phyloP scores from a whole-genome alignment of 2,888 invertebrate genomes.

The Euzophera pinguis region DNA sequence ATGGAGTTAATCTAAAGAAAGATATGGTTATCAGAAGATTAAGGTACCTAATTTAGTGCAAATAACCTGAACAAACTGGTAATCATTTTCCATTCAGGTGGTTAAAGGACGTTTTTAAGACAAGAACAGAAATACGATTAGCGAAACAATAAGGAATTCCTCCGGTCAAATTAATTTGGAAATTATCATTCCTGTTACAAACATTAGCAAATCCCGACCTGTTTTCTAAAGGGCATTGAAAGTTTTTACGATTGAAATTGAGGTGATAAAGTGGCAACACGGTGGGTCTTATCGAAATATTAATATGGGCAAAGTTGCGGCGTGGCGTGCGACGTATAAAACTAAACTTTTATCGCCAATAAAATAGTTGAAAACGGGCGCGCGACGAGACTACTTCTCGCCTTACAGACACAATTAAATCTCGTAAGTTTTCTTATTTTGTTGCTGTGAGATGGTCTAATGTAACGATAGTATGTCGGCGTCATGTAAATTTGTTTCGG shows the following conservation, averaged over 20 bases:
- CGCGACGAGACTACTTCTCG: neutral
- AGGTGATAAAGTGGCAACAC: conserved; percentile 11
- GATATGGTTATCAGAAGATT: no score
- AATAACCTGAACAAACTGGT: no score
- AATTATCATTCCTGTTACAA: neutral
- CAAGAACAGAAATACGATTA: no score
- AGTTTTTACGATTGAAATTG: conserved; percentile 14
- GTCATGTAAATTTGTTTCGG: neutral
- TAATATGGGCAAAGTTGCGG: conserved; percentile 12
- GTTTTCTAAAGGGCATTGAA: neutral
- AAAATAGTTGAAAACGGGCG: conserved; percentile 8
- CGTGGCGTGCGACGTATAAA: conserved; percentile 5
- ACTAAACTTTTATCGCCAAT: conserved; percentile 7
- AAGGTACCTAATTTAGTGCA: no score
- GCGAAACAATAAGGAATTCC: no score
- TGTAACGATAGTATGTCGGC: neutral
- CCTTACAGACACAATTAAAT: conserved; percentile 1
- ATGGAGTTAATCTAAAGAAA: no score
- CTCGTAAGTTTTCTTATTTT: conserved; percentile 2
- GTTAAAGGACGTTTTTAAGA: no score
- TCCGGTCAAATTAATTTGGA: no score
- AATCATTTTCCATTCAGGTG: no score
- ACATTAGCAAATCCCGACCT: neutral
- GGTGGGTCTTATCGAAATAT: conserved; percentile 13
- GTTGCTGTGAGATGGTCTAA: neutral